Evolutionary conservation across 2,113 vertebrate genomes (phyloP), one percentile per base, ranked within the genome.

Genomic region (Bagarius yarrelli): DNA sequence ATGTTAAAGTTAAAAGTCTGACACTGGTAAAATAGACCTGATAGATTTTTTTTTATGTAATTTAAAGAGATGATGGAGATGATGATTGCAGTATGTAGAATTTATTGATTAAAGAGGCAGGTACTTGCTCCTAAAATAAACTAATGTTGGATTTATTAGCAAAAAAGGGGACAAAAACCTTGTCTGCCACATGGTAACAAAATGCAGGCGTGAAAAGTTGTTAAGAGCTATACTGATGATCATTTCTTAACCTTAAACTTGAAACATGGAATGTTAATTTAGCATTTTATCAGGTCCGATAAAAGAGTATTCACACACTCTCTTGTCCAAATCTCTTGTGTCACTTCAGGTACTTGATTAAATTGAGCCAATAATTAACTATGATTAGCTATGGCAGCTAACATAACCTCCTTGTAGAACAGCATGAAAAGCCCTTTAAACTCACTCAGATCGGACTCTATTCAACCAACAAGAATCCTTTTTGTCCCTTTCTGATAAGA

Each of bases 301-400:
- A 72, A 73, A 78, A 81, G 79, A 85, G 79, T 79, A 25, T 50
- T 70, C 64, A 64, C 63, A 74, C 57, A 18, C 77, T 53, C 25
- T 70, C 25, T 52, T 52, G 69, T 59, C 60, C 69, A 32, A 79
- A 83, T 83, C 74, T 88, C 86, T 84, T 82, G 84, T 81, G 87
- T 88, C 86, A 90, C 90, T 89, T 88, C 88, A 90, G 89, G 90
- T 88, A 88, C 88, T 87, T 88, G 85, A 86, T 85, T 86, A 88
- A 90, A 87, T 84, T 89, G 85, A 90, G 85, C 86, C 84, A 85
- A 87, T 90, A 89, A 92, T 93, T 92, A 93, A 92, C 88, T 83
- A 32, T 83, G 90, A 93, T 92, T 94, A 90, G 91, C 86, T 88
- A 89, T 87, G 91, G 89, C 86, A 90, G 80, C 87, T 77, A 88